Base-by-base conservation (phyloP, 2,113 vertebrate genomes). In the Microtus richardsoni region DNA sequence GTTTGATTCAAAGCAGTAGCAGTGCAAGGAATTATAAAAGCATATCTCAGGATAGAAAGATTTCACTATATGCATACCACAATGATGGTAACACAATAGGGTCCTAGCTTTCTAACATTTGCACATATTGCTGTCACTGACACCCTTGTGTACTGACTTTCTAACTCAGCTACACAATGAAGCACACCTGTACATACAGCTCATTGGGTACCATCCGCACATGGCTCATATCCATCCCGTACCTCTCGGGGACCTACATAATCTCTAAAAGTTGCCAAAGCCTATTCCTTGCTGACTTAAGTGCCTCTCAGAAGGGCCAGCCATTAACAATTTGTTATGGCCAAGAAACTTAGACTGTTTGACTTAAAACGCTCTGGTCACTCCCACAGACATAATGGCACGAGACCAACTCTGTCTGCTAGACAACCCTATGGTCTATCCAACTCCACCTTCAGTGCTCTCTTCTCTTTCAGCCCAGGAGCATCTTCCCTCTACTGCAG, bases 221-320 rank as follows among this genome's bases (percentile, higher is more conserved):
- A 11, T 3, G 0, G 12, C 12, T 64, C 73, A 66, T 4, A 54
- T 12, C 75, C 36, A 5, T 24, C 13, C 8, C 19, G 2, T 1
- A 13, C 70, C 58, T 74, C n/a, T 74, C 33, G 33, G 22, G 33
- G 41, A 9, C 41, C 47, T 58, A 39, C 28, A 26, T 36, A 12
- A 36, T 21, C 58, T 78, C 2, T 33, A 33, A 30, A 4, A 33
- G 14, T 33, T 39, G 14, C 30, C 2, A 19, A 12, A 47, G 9
- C 44, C 24, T 44, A 70, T 4, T 19, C 68, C 22, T 92, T 49
- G 66, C 12, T 70, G 66, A 28, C 13, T 82, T 36, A 24, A 1
- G 24, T n/a, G 36, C 3, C 1, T 22, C 21, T 30, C 16, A 68
- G 62, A 22, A 66, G 10, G 28, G 36, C 24, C 28, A 28, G 2